Evolutionary conservation across 2,113 vertebrate genomes (phyloP), one percentile per base, ranked within the genome.

Genomic region (Montifringilla adamsi): DNA sequence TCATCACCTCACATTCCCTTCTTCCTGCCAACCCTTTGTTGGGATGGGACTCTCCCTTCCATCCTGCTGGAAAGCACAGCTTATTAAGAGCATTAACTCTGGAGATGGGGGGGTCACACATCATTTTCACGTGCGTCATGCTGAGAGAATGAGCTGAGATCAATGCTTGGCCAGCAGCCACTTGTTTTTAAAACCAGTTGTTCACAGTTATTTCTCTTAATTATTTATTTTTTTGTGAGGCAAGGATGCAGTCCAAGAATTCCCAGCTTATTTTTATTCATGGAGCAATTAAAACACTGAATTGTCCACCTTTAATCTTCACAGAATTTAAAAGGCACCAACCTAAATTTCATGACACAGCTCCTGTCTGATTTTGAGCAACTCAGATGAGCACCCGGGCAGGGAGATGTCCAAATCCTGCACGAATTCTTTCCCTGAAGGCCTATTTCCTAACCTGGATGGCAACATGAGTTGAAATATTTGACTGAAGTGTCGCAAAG

Each of bases 81-180:
- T 90, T 43, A 17, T 72, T 56, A 22, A 33, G 49, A 69, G 31
- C 22, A 24, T 28, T 7, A 18, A 11, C 24, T 63, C 24, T 59
- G 77, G 68, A 80, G 81, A 50, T 14, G 9, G 30, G 10, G 43
- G 68, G 77, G 39, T 67, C 77, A 83, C 33, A 13, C 37, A 13
- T 15, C 46, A 46, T 41, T 92, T 76, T 94, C 69, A 66, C 70
- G 55, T 46, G 64, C 9, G 26, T 77, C 66, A 76, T 1, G 5
- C 69, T 49, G 47, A 35, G 49, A 88, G 62, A 83, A 91, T 15
- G 90, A 84, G 47, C 63, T 21, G 74, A 76, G 93, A 69, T 69
- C 37, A 90, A 73, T 14, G 52, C 50, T 49, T 77, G 84, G 80
- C 58, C 16, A 56, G 87, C 89, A 91, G 75, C 90, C 91, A 60